Conservation (phyloP, 2,888 invertebrate genomes). For the Apodemia hepburni region DNA sequence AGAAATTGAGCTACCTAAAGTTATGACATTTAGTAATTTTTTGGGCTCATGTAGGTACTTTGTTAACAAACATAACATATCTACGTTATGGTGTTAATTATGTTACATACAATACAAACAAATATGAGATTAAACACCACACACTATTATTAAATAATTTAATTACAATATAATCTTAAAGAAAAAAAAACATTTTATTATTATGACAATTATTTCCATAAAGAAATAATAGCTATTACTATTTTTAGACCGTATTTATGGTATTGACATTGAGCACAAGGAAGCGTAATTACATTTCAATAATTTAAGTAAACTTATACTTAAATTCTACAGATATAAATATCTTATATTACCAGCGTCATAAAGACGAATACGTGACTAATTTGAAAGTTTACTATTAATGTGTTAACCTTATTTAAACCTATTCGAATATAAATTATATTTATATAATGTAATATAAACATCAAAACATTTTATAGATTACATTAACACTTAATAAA, state of each 20-base stretch:
- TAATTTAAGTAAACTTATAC: slow-evolving; percentile 47
- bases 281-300: slow-evolving; percentile 59
- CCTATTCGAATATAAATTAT: slow-evolving; percentile 10
- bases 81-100: slow-evolving; percentile 41
- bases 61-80: slow-evolving; percentile 47
- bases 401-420: slow-evolving; percentile 56
- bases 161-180: slow-evolving; percentile 28
- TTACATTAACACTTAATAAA: slow-evolving; percentile 21
- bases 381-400: slow-evolving; percentile 45
- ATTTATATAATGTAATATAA: slow-evolving; percentile 7
- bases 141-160: slow-evolving; percentile 40
- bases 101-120: slow-evolving; percentile 37
- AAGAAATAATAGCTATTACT: slow-evolving; percentile 32
- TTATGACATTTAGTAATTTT: slow-evolving; percentile 34
- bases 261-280: slow-evolving; percentile 69
- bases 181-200: slow-evolving; percentile 32
- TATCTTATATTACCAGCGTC: slow-evolving; percentile 70
- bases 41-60: slow-evolving; percentile 33
- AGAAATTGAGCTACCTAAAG: slow-evolving; percentile 57
- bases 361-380: slow-evolving; percentile 64
- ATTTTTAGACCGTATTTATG: slow-evolving; percentile 62
- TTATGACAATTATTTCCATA: slow-evolving; percentile 32
- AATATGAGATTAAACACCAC: slow-evolving; percentile 67
- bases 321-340: slow-evolving; percentile 35
- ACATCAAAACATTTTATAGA: slow-evolving; percentile 14